These are phyloP conservation scores for Pelagia noctiluca DNA, from an alignment of 30 jellyfish, hydroid and myxozoan genomes.

Conservation along the genomic window DNA sequence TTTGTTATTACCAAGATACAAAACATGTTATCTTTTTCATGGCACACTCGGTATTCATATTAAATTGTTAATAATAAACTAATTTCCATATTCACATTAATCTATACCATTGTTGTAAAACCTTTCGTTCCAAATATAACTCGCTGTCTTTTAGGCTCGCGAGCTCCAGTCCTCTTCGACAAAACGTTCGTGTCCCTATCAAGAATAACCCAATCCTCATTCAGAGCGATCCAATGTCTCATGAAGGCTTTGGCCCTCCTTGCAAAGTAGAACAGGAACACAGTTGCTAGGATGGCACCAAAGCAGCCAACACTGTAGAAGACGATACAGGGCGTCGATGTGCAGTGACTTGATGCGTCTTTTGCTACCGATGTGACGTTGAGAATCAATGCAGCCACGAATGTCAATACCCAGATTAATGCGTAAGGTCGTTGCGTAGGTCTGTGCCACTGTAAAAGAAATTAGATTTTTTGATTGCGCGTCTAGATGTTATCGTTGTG, in stretches of 20 bases:
- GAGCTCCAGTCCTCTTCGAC: not conserved
- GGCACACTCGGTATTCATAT: no score
- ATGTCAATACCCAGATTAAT: conserved; percentile 63
- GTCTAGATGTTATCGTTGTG: not conserved
- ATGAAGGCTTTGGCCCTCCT: conserved; percentile 58
- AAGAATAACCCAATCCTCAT: conserved; percentile 72
- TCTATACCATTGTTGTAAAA: not conserved
- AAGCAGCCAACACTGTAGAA: conserved; percentile 82
- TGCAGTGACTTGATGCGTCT: conserved; percentile 75
- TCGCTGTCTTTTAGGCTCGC: not conserved
- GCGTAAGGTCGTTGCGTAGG: conserved; percentile 85
- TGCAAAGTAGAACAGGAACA: conserved; percentile 59
- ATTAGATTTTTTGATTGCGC: not conserved
- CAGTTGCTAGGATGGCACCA: conserved; percentile 73
- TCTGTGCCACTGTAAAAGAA: conserved; percentile 68
- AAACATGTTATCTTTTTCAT: no score
- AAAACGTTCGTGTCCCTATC: not conserved
- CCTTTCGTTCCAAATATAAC: not conserved
- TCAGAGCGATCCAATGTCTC: conserved; percentile 58
- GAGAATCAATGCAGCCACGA: conserved; percentile 58
- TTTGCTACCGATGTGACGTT: conserved; percentile 76
- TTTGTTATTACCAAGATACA: no score
- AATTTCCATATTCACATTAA: not conserved
- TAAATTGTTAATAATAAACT: no score
- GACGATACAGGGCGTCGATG: conserved; percentile 77